phyloP scores from a whole-genome alignment of 1,140 invertebrate genomes.

The Hermatobates lingyangjiaoensis region DNA sequence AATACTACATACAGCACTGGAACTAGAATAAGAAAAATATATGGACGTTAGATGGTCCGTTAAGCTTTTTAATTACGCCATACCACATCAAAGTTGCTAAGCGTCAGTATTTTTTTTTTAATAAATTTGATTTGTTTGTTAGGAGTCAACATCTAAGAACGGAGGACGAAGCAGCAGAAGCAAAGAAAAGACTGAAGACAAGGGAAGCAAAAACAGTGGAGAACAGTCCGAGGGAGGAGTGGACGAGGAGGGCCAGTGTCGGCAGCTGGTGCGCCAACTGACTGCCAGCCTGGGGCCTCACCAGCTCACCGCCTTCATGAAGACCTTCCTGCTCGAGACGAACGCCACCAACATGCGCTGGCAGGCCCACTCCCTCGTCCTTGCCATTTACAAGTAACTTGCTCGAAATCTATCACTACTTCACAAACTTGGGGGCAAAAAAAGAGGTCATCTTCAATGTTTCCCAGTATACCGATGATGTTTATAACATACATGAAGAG shows the following conservation, averaged over 20 bases:
- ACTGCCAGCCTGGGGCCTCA: constrained; percentile 45
- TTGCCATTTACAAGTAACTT: constrained; percentile 64
- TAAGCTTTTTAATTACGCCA: no score
- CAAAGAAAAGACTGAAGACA: constrained; percentile 26
- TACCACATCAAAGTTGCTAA: no score
- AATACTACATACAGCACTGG: no score
- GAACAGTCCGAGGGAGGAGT: constrained; percentile 21
- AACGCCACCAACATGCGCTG: constrained; percentile 82
- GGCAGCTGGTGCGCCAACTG: constrained; percentile 45
- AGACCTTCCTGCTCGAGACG: constrained; percentile 80
- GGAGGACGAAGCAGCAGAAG: constrained; percentile 15
- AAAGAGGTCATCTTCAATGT: no score
- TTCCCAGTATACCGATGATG: no score
- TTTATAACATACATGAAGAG: no score
- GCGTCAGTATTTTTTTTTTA: no score
- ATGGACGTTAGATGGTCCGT: no score
- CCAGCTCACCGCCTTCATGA: constrained; percentile 59
- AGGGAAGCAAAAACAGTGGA: no score
- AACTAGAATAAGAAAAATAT: no score
- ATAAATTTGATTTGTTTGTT: background rate
- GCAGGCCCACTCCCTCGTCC: constrained; percentile 78
- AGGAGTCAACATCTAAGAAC: constrained; percentile 2
- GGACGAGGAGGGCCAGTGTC: constrained; percentile 49
- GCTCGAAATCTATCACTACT: no score
- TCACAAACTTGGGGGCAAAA: no score